Conservation (phyloP, 2,113 vertebrate genomes). For the Coreoperca whiteheadi region DNA sequence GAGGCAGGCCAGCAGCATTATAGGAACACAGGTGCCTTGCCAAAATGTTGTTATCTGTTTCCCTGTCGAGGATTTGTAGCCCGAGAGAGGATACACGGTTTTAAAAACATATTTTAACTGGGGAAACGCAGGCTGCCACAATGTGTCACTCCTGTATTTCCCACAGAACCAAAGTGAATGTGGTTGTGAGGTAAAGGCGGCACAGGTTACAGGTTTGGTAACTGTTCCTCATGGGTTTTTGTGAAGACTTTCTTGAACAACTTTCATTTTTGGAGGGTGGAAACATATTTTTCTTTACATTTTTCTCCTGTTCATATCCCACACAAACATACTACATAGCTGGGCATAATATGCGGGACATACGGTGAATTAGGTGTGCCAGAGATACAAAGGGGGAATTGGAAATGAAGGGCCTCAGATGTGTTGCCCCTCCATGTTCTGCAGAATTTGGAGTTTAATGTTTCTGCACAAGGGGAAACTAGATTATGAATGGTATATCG, state of each 20-base stretch:
- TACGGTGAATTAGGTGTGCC: neutral
- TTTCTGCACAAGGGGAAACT: neutral
- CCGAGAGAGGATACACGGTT: neutral
- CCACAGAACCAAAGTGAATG: too few relatives aligned
- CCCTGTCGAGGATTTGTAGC: neutral
- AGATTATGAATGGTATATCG: neutral
- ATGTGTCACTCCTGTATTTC: neutral
- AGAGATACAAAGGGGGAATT: neutral
- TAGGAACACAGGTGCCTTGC: conserved; percentile 6
- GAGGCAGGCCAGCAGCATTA: neutral
- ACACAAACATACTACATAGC: too few relatives aligned
- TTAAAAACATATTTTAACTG: neutral
- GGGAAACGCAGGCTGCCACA: neutral
- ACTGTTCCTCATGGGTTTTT: neutral
- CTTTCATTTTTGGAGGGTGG: neutral
- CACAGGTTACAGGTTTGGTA: neutral
- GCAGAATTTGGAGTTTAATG: neutral
- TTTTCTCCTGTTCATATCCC: neutral
- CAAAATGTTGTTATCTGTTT: neutral
- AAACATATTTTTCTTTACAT: neutral
- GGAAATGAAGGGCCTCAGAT: neutral
- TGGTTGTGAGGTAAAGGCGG: neutral
- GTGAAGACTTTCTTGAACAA: neutral
- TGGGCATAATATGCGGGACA: neutral
- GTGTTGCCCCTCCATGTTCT: neutral